Base-by-base conservation (phyloP, 1,140 invertebrate species). In the Xylocopa sonorina region DNA sequence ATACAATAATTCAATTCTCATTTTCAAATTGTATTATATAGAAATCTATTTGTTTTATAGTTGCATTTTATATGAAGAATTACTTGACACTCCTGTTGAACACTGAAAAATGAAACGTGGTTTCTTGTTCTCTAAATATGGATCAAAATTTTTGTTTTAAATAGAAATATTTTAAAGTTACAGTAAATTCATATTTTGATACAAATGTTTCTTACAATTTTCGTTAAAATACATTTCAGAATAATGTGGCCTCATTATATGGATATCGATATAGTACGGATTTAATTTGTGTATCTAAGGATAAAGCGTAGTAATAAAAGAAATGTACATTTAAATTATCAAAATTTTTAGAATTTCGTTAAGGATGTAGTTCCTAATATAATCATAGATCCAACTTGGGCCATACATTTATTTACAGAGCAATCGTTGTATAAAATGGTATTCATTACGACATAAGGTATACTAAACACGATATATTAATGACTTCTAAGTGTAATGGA, bases 301-400 rank as follows among this genome's bases (percentile, higher is more conserved):
- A 41, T 69, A 77, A 6, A 57, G 60, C 51, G n/a, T 21, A 21
- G 9, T 66, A 75, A 69, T 1, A 24, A 57, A 34, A 32, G 21
- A 32, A 51, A 29, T 29, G 27, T 53, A 38, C 14, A 29, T 60
- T 62, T 29, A 34, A 78, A 60, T 60, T 71, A 41, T 51, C 32
- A 60, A 34, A 55, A 41, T 29, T 58, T 38, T 62, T 51, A 41
- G 34, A 71, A 50, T 69, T 32, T 58, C 24, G 32, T 50, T 38
- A 60, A 71, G 55, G 46, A 69, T 18, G 32, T 77, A 68, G 75
- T 60, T 77, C 32, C 53, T 69, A 41, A 60, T 57, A 58, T 77
- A 58, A 58, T 18, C 14, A 27, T 69, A 77, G 38, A 43, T 41
- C 41, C 68, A 51, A 57, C 16, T 50, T 16, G 18, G n/a, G 14